These are phyloP conservation scores for Pygmarrhopalites habei DNA, from an alignment of 1,140 invertebrate genomes.

Conservation along the genomic window DNA sequence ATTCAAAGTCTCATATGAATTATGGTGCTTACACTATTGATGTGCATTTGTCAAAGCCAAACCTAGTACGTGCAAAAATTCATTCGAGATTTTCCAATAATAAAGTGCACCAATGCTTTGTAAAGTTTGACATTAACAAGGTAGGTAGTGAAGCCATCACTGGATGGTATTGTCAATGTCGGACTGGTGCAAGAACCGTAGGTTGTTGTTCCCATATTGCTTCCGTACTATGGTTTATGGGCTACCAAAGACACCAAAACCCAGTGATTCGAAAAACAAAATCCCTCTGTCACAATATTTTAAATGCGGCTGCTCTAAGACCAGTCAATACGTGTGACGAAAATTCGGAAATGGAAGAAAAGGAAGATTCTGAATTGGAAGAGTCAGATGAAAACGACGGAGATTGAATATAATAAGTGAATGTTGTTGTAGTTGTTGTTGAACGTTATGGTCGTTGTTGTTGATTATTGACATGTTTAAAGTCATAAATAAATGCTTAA, in stretches of 20 bases:
- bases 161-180: not conserved
- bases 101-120: not conserved
- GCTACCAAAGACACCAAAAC: no score
- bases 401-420: no score
- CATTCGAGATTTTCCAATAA: slow-evolving; percentile 3
- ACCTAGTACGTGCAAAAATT: slow-evolving; percentile 5
- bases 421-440: no score
- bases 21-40: not conserved
- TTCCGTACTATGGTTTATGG: not conserved
- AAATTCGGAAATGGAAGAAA: no score
- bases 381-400: no score
- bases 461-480: no score
- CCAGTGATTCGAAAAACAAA: not conserved
- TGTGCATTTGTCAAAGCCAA: not conserved
- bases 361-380: no score
- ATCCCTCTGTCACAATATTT: no score
- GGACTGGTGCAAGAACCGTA: not conserved
- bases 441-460: no score
- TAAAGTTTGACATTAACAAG: not conserved
- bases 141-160: not conserved
- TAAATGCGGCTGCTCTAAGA: no score
- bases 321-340: no score
- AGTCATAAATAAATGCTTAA: no score
- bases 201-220: not conserved
- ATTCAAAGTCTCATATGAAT: not conserved